These are phyloP conservation scores for Thoracochromis brauschi DNA, from an alignment of 2,113 vertebrate genomes.

Conservation along the genomic window DNA sequence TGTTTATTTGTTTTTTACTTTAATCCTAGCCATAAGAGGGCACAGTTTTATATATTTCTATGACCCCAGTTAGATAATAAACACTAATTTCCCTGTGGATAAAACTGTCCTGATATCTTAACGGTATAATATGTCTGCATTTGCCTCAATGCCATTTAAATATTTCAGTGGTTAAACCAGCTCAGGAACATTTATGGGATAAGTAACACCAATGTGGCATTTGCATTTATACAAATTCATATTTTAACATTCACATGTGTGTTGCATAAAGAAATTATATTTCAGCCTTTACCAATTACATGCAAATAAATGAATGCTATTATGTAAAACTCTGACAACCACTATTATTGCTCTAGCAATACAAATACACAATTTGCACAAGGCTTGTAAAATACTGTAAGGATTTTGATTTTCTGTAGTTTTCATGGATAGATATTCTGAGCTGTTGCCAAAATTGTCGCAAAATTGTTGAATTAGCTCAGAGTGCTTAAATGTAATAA, in stretches of 20 bases:
- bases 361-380: background rate
- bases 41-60: background rate
- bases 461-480: background rate
- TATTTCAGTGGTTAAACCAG: background rate
- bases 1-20: background rate
- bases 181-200: background rate
- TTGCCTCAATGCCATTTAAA: slow-evolving; percentile 5
- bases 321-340: background rate
- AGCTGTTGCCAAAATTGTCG: background rate
- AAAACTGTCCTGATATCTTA: slow-evolving; percentile 2
- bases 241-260: background rate
- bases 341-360: background rate
- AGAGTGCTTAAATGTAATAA: background rate
- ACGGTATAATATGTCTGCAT: background rate
- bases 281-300: background rate
- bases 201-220: background rate
- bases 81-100: background rate
- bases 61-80: background rate
- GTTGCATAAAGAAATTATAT: background rate
- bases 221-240: background rate
- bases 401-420: background rate
- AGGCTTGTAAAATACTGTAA: background rate
- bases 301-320: background rate
- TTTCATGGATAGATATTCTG: background rate
- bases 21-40: background rate